Conservation (phyloP, 1,140 invertebrate species). For the Telenomus remus region DNA sequence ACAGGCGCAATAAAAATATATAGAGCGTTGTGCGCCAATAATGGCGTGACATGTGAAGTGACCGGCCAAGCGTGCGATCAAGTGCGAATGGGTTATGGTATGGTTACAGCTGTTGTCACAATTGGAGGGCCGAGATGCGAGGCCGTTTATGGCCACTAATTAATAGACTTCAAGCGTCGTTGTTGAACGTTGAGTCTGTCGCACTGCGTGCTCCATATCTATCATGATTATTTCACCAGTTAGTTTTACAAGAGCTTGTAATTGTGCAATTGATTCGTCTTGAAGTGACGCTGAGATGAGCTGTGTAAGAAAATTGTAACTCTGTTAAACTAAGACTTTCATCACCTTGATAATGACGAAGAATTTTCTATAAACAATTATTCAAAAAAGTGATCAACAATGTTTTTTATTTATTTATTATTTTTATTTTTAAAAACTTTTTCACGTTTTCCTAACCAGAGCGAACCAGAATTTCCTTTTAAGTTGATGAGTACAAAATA, state of each 20-base stretch:
- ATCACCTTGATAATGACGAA: neutral
- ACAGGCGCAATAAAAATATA: conserved; percentile 22
- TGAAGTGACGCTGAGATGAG: conserved; percentile 51
- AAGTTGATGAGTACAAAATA: no score
- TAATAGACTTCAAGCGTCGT: conserved; percentile 66
- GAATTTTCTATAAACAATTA: no score
- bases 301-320: conserved; percentile 39
- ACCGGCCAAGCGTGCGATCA: conserved; percentile 7
- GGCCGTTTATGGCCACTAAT: conserved; percentile 67
- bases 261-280: conserved; percentile 68
- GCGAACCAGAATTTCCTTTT: no score
- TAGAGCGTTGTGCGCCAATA: conserved; percentile 31
- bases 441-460: no score
- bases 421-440: no score
- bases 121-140: conserved; percentile 51
- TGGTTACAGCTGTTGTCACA: conserved; percentile 58
- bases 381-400: no score
- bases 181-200: conserved; percentile 43
- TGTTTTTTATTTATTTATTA: no score
- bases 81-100: conserved; percentile 49
- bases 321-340: conserved; percentile 30
- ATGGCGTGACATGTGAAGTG: conserved; percentile 36
- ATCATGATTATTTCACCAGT: conserved; percentile 63
- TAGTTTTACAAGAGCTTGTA: conserved; percentile 65
- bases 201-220: conserved; percentile 63